A percentile compares a stretch with the other conserved stretches of the same genome.
phyloP scores from a whole-genome alignment of 2,797 vertebrate species.

The Sebastolobus altivelis region DNA sequence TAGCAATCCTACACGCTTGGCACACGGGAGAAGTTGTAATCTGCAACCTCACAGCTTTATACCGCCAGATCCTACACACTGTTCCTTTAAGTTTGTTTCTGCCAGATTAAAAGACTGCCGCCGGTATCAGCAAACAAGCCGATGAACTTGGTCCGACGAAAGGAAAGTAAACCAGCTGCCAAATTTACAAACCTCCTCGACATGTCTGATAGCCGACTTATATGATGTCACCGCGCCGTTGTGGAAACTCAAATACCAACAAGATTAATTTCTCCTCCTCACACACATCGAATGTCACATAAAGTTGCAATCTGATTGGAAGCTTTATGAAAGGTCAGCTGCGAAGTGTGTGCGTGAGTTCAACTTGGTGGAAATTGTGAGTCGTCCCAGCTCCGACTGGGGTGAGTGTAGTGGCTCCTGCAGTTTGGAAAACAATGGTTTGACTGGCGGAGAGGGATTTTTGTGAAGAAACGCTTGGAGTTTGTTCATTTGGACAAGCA shows the following conservation, averaged over 20 bases:
- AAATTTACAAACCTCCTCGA: slow-evolving; percentile 12
- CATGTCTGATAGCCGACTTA: slow-evolving; percentile 18
- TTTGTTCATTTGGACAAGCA: not conserved
- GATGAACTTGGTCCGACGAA: slow-evolving; percentile 31
- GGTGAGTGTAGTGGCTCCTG: not conserved
- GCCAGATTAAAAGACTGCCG: slow-evolving; percentile 13
- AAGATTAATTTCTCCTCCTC: slow-evolving; percentile 21
- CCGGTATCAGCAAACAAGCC: slow-evolving; percentile 34
- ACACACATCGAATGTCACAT: slow-evolving; percentile 45
- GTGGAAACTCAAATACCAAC: slow-evolving; percentile 32
- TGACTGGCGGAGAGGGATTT: not conserved
- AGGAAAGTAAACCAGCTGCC: slow-evolving; percentile 18
- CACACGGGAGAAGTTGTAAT: no score
- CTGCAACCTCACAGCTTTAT: no score
- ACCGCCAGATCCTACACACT: no score
- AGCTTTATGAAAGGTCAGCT: slow-evolving; percentile 32
- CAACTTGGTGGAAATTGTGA: slow-evolving; percentile 28
- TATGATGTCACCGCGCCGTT: slow-evolving; percentile 27
- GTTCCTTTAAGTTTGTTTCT: slow-evolving; percentile 5
- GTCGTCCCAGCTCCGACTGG: not conserved
- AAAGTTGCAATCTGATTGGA: slow-evolving; percentile 31
- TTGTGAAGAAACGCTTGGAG: slow-evolving; percentile 5
- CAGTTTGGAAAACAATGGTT: slow-evolving; percentile 1
- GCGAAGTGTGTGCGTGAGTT: slow-evolving; percentile 6
- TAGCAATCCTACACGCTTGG: no score